phyloP scores from a whole-genome alignment of 35 echinoderm and acorn worm species.

The Chiridota heheva region DNA sequence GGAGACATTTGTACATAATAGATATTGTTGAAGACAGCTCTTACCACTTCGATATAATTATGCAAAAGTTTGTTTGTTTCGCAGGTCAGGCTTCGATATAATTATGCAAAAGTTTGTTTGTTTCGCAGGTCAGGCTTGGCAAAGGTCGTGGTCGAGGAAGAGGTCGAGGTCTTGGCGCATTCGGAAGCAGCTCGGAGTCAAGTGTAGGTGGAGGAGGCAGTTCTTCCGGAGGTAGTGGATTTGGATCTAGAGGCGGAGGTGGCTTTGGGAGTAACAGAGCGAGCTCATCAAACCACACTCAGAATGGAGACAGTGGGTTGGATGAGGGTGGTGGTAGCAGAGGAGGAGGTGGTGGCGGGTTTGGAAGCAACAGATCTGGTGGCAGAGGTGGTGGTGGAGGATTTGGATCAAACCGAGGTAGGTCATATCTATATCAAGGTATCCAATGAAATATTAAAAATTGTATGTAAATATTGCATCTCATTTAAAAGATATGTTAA shows the following conservation, averaged over 20 bases:
- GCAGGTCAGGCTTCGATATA: not conserved
- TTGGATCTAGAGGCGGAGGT: not conserved
- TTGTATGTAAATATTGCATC: too few relatives aligned
- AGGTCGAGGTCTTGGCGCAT: slow-evolving; percentile 38
- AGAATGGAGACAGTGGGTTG: not conserved
- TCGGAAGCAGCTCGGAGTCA: slow-evolving; percentile 4
- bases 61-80: not conserved
- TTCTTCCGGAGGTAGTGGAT: not conserved
- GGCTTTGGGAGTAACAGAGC: not conserved
- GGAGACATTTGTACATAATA: too few relatives aligned
- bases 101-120: not conserved
- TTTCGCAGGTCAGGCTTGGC: not conserved
- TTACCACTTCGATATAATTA: not conserved
- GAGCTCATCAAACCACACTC: not conserved
- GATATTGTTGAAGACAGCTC: too few relatives aligned
- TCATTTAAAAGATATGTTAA: too few relatives aligned
- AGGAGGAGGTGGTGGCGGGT: slow-evolving; percentile 19
- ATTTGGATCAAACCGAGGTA: not conserved
- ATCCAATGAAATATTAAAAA: too few relatives aligned
- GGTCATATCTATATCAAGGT: too few relatives aligned
- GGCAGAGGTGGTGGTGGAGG: not conserved
- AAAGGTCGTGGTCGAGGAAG: slow-evolving; percentile 48
- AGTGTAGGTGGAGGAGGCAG: slow-evolving; percentile 43
- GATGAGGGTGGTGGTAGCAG: not conserved
- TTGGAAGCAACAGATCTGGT: not conserved